Percentiles rank a stretch among this genome's conserved stretches.
Conservation (phyloP, 2,888 invertebrate genomes). For the Euproctis similis region DNA sequence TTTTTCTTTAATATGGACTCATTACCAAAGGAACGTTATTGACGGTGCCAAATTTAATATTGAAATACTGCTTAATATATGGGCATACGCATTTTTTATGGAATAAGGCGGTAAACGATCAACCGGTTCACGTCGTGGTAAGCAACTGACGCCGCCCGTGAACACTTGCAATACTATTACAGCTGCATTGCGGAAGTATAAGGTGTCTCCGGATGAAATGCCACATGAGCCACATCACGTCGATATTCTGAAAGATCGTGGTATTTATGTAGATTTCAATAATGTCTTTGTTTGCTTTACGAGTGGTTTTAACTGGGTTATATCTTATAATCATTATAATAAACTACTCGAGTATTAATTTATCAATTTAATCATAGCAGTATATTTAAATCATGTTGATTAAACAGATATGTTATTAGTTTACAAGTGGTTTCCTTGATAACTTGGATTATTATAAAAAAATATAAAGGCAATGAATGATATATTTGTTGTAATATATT, state of each 20-base stretch:
- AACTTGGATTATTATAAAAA: constrained; percentile 35
- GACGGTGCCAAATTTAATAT: constrained; percentile 57
- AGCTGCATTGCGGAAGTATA: no score
- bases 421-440: constrained; percentile 51
- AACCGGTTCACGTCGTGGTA: constrained; percentile 34
- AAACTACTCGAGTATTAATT: constrained; percentile 60
- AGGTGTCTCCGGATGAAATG: no score
- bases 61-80: constrained; percentile 62
- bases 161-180: no score
- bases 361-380: constrained; percentile 60
- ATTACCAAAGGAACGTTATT: constrained; percentile 49
- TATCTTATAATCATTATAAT: constrained; percentile 60
- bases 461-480: no score
- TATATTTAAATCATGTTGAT: constrained; percentile 54
- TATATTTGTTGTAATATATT: no score
- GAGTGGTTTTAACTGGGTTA: constrained; percentile 67
- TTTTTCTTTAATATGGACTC: constrained; percentile 39
- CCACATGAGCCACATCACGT: no score
- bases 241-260: no score
- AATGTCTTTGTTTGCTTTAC: constrained; percentile 42
- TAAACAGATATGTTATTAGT: constrained; percentile 45
- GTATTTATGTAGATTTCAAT: no score
- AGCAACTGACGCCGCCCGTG: no score
- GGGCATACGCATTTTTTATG: constrained; percentile 34
- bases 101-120: no score